Base-by-base conservation (phyloP, 1,140 invertebrate species). In the Globodera rostochiensis region DNA sequence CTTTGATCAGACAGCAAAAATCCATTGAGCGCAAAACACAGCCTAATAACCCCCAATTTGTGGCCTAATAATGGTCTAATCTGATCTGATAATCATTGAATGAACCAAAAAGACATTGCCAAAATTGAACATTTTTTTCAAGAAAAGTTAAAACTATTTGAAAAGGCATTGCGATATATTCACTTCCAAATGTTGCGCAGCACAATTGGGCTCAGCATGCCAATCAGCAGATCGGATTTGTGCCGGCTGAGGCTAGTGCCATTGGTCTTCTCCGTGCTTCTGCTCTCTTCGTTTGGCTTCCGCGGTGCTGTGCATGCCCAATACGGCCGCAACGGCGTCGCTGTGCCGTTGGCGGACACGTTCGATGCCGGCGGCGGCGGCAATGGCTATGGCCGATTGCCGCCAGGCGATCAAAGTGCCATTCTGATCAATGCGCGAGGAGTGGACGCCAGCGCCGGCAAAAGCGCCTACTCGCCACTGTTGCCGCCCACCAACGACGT, bases 401-500 rank as follows among this genome's bases (percentile, higher is more conserved):
- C 69, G 69, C 69, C 69, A 6, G 69, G 69, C 69, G 9, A 6
- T 13, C 25, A 47, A 47, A 71, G 19, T 45, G 69, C 69, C 69
- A 47, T 45, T 71, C 69, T 60, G 57, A 71, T 36, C 19, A 47
- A 36, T 47, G 69, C 69, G 13, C 69, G 25, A 13, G 69, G 69
- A 36, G 25, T 71, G n/a, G 69, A 47, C 25, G 25, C 69, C 21
- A 71, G 69, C 69, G 46, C 69, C 9, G 69, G 69, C 9, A 71
- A 71, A 15, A 21, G 19, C 21, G 25, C 25, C 19, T 71, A 45
- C 21, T 47, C 69, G 21, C 69, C 69, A 19, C 8, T 25, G 21
- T 47, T 71, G 69, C 69, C 69, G 21, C 21, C 69, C 69, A 71
- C 69, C 69, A 71, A 71, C 25, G 69, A 71, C 69, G 11, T 45